phyloP scores from a whole-genome alignment of 1,140 invertebrate species.

The Formica selysi region DNA sequence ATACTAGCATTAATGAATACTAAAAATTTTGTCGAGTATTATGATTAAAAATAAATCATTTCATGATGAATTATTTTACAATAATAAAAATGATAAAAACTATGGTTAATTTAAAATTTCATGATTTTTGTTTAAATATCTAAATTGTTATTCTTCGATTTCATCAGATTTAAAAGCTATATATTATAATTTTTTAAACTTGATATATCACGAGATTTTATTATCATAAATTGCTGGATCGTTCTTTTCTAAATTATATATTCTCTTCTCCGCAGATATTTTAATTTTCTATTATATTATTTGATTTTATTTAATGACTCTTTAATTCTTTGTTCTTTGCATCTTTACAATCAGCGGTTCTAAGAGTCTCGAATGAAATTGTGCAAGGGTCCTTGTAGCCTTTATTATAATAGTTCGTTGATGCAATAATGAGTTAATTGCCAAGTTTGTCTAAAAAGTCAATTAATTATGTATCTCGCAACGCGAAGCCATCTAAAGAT shows the following conservation, averaged over 20 bases:
- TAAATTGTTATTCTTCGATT: neutral
- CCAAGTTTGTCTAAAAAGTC: slow-evolving; percentile 36
- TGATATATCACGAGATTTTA: neutral
- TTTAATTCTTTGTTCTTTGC: neutral
- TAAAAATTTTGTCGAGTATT: neutral
- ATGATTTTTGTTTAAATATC: too few species aligned
- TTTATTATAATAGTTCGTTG: neutral
- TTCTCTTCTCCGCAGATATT: too few species aligned
- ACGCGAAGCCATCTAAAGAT: slow-evolving; percentile 14
- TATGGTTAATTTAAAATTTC: neutral
- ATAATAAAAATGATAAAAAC: neutral
- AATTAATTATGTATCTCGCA: slow-evolving; percentile 43
- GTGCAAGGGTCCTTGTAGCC: neutral
- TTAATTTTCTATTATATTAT: neutral
- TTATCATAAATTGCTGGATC: neutral
- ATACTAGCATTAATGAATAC: neutral
- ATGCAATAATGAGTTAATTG: slow-evolving; percentile 29
- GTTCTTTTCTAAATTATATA: neutral
- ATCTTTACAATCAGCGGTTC: neutral
- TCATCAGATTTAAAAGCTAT: neutral
- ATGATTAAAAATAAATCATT: neutral
- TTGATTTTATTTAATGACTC: neutral
- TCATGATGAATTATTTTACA: neutral
- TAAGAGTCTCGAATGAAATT: neutral
- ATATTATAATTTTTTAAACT: neutral